Evolutionary conservation across 1,140 invertebrate genomes (phyloP), one percentile per base, ranked within the genome.

Genomic region (Thaumatotibia leucotreta): DNA sequence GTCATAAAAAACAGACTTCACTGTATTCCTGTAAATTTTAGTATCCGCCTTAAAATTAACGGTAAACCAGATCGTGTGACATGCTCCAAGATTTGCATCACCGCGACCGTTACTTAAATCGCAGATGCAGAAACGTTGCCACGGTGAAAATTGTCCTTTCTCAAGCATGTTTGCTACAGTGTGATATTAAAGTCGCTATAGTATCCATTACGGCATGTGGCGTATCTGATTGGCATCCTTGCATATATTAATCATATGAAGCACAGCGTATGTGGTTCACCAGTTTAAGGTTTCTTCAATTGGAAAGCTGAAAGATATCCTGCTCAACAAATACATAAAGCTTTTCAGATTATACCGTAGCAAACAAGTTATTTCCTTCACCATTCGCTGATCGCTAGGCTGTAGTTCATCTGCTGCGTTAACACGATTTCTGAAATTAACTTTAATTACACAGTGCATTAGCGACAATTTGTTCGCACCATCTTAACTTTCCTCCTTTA

Each of bases 211-310:
- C 68, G 75, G 73, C 73, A 75, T 69, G 74, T 79, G 79, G 72
- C 70, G 83, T 77, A 86, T 84, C 79, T 81, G 79, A 84, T 84
- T 88, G 77, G 77, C 82, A 81, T 77, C 74, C 76, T 84, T 84
- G 73, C 83, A 81, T 84, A 78, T 64, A 78, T 85, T 79, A 77
- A 82, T 83, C 70, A 77, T 69, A 70, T 62, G 64, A 58, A 62
- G 68, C 79, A 73, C 75, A 67, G 67, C 75, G 31, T 27, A 52
- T 54, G 64, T 61, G 76, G 70, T 74, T 74, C 72, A 73, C 72
- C 67, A 58, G 76, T 75, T 61, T 69, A 74, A 45, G 2, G 39
- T 45, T 45, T 45, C 39, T 45, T 67, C 65, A 67, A 80, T 78
- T 84, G 71, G 73, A 82, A 80, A 83, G 77, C 74, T 73, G 76